A percentile compares a stretch with the other conserved stretches of the same genome.
Evolutionary conservation across 2,113 vertebrate species (phyloP).

Genomic region (Grantiella picta): DNA sequence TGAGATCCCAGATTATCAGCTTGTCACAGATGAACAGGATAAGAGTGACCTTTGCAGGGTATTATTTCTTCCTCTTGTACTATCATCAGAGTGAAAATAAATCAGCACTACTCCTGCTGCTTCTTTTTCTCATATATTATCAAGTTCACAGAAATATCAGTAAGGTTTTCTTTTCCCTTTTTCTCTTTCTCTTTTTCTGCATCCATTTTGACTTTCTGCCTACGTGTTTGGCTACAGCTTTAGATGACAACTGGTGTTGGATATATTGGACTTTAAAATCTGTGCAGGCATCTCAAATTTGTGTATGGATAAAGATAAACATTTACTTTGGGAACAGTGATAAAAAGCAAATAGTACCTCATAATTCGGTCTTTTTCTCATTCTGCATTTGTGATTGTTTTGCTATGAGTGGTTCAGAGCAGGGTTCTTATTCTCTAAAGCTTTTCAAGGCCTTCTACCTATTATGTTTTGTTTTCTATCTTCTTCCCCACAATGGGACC

Average conservation of each 20-base stretch:
- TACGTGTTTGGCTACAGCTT: slow-evolving; percentile 42
- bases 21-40: slow-evolving; percentile 51
- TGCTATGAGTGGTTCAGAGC: neutral
- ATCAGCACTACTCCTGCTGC: neutral
- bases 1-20: slow-evolving; percentile 41
- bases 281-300: slow-evolving; percentile 23
- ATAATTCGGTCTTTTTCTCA: slow-evolving; percentile 17
- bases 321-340: slow-evolving; percentile 54
- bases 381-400: slow-evolving; percentile 1
- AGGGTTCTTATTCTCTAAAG: neutral
- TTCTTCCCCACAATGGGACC: neutral
- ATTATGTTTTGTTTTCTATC: neutral
- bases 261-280: slow-evolving; percentile 50
- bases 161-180: slow-evolving; percentile 4
- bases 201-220: slow-evolving; percentile 33
- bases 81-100: slow-evolving; percentile 35
- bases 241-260: neutral
- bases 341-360: slow-evolving; percentile 55
- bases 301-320: slow-evolving; percentile 58
- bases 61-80: slow-evolving; percentile 39
- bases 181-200: neutral
- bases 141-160: slow-evolving; percentile 15
- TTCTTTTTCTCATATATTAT: neutral
- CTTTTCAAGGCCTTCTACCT: slow-evolving; percentile 13
- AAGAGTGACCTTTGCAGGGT: slow-evolving; percentile 43